phyloP scores from a whole-genome alignment of 1,140 invertebrate species.

The Pararge aegeria region DNA sequence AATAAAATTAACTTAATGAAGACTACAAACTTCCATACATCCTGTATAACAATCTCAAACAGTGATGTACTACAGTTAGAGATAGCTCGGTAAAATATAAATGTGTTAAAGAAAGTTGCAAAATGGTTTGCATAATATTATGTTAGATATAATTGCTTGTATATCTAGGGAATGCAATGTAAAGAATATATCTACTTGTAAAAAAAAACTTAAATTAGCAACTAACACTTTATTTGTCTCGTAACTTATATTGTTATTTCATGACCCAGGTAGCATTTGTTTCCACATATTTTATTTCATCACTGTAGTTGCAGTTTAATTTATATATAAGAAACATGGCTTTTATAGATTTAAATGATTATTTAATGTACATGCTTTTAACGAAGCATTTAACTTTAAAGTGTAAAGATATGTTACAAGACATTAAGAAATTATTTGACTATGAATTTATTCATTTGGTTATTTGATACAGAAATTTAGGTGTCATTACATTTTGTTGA shows the following conservation, averaged over 20 bases:
- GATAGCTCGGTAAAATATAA: too few species aligned
- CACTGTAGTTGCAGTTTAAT: not conserved
- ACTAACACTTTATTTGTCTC: not conserved
- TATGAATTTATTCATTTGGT: conserved; percentile 20
- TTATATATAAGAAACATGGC: not conserved
- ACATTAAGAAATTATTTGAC: not conserved
- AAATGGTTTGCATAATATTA: too few species aligned
- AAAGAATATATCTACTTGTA: too few species aligned
- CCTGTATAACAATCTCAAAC: too few species aligned
- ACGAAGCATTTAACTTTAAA: not conserved
- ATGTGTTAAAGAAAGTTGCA: too few species aligned
- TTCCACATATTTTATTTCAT: not conserved
- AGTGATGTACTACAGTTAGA: too few species aligned
- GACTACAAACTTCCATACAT: too few species aligned
- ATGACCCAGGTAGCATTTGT: not conserved
- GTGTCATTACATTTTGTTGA: conserved; percentile 14
- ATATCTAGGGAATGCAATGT: too few species aligned
- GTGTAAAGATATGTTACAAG: conserved; percentile 13
- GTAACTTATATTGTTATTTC: not conserved
- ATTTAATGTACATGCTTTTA: not conserved
- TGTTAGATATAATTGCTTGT: too few species aligned
- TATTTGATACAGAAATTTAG: conserved; percentile 14
- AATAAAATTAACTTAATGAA: too few species aligned
- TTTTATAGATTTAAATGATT: not conserved
- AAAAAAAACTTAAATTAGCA: not conserved